phyloP scores from a whole-genome alignment of 2,113 vertebrate species.

The Anoura caudifer region DNA sequence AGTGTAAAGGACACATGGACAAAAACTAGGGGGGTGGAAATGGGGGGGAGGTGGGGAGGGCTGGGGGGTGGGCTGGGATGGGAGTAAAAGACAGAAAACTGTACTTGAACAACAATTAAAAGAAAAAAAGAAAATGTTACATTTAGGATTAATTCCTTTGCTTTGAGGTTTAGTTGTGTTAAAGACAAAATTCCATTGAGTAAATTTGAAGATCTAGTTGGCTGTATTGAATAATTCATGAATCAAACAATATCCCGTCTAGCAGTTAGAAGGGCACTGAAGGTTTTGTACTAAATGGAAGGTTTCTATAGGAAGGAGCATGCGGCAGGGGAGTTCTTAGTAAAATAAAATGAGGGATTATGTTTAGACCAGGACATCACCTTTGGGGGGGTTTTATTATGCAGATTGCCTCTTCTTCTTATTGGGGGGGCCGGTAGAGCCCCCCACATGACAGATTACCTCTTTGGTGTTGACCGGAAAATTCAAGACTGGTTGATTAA shows the following conservation, averaged over 20 bases:
- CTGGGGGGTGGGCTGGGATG: too few species aligned
- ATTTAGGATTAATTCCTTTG: background rate
- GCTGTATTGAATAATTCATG: background rate
- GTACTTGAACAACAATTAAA: too few species aligned
- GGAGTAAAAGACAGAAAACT: too few species aligned
- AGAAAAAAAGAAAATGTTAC: background rate
- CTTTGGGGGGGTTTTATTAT: background rate
- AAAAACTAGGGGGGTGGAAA: too few species aligned
- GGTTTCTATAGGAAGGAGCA: background rate
- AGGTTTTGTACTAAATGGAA: background rate
- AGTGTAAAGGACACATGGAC: too few species aligned
- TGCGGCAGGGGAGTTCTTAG: background rate
- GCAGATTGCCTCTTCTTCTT: background rate
- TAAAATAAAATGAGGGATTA: background rate
- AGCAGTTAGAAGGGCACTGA: background rate
- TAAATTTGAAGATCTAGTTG: background rate
- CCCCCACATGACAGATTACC: background rate
- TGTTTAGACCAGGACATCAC: background rate
- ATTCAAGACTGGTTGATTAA: background rate
- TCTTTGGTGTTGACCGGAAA: background rate
- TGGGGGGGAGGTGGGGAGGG: too few species aligned
- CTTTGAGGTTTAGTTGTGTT: background rate
- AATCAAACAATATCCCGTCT: background rate
- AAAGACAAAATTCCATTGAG: background rate
- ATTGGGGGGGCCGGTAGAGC: background rate